Base-by-base conservation (phyloP, 2,113 vertebrate species). In the Gadus chalcogrammus region DNA sequence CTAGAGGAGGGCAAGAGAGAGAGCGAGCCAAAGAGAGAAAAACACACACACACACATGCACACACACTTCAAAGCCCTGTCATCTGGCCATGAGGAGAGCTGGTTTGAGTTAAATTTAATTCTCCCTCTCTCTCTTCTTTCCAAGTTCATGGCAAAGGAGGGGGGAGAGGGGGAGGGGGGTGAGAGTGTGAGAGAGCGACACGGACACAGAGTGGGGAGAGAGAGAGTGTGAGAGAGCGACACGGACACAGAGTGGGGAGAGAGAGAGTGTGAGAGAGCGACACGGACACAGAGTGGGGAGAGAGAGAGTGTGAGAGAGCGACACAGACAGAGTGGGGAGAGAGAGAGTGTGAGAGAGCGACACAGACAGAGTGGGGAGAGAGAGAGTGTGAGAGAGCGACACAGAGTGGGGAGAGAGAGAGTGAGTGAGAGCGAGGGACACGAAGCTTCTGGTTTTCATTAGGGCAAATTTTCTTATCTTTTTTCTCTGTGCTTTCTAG, bases 391-490 rank as follows among this genome's bases (percentile, higher is more conserved):
- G 67, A n/a, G 58, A 24, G 24, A 24, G 24, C 24, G 24, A 24
- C 24, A 24, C 24, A 24, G 24, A 24, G 24, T 24, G 24, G 59
- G 28, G 61, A 64, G 68, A 52, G 70, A 65, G 65, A 65, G 65
- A n/a, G 48, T 67, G 61, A 15, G 62, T 62, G 35, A 73, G 69
- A 68, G 60, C 3, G 68, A 27, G 70, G 93, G 92, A 92, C 88
- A 89, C 22, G 71, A 83, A 65, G 87, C 93, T 92, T 94, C 95
- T 98, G 96, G 93, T 93, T 94, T 94, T 94, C 93, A 95, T 96
- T 96, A 97, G 77, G 87, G 88, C 86, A 93, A 92, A 94, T 95
- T 94, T 94, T 95, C 96, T 96, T 97, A 96, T 95, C 95, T 96
- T 92, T 91, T 91, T 90, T 90, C 81, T 88, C 77, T 81, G 77